phyloP scores from a whole-genome alignment of 1,140 invertebrate species.

The Papilio polyxenes region DNA sequence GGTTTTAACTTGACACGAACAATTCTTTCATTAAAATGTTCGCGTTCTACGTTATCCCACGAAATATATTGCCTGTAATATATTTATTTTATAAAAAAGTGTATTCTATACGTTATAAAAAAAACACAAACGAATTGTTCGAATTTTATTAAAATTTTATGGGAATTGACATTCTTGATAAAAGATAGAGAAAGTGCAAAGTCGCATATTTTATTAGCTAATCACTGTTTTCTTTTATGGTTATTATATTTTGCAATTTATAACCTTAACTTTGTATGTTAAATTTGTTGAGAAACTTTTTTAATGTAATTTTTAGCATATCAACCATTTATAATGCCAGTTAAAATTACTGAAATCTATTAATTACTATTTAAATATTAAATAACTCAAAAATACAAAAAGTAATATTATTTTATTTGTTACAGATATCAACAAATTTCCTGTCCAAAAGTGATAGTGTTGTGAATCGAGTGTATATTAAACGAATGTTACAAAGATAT shows the following conservation, averaged over 20 bases:
- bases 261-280: too few species aligned
- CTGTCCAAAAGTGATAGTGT: conserved; percentile 1
- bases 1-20: conserved; percentile 5
- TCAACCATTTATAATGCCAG: too few species aligned
- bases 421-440: conserved; percentile 46
- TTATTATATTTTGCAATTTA: too few species aligned
- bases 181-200: too few species aligned
- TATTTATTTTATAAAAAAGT: not conserved
- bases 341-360: too few species aligned
- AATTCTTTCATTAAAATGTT: conserved; percentile 6
- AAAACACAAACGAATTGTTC: not conserved
- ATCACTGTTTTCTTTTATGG: too few species aligned
- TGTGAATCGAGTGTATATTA: not conserved
- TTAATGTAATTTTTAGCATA: too few species aligned
- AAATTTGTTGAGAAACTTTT: too few species aligned
- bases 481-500: conserved; percentile 58
- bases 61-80: not conserved
- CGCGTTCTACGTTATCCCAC: conserved; percentile 6
- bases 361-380: too few species aligned
- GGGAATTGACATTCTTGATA: not conserved
- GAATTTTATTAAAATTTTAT: not conserved
- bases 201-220: too few species aligned
- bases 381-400: too few species aligned
- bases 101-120: not conserved
- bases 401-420: conserved; percentile 50